These are phyloP conservation scores for Diogma glabrata DNA, from an alignment of 2,888 invertebrate species.

Conservation along the genomic window DNA sequence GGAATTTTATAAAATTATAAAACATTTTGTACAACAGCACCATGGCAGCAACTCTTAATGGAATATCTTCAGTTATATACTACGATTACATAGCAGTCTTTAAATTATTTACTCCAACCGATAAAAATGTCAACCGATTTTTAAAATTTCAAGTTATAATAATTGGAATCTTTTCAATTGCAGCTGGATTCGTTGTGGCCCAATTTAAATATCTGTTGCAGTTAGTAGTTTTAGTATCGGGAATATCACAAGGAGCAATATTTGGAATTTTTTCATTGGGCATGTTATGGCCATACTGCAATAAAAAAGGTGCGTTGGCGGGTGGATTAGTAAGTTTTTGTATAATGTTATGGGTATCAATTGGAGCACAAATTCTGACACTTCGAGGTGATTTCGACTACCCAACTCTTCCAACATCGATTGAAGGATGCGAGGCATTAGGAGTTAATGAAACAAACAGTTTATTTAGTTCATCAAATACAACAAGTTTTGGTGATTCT, in stretches of 20 bases:
- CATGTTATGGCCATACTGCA: too few species aligned
- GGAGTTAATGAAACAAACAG: not conserved
- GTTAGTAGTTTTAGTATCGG: too few species aligned
- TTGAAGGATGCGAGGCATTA: conserved; percentile 9
- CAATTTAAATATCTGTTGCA: conserved; percentile 6
- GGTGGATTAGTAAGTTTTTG: too few species aligned
- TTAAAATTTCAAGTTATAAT: not conserved
- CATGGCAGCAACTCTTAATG: conserved; percentile 4
- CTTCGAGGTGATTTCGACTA: too few species aligned
- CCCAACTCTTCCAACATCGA: conserved; percentile 9
- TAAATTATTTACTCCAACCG: not conserved
- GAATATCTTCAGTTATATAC: conserved; percentile 5
- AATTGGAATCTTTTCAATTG: not conserved
- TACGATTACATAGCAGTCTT: not conserved
- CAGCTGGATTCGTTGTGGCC: not conserved
- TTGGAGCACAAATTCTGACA: too few species aligned
- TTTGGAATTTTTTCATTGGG: too few species aligned
- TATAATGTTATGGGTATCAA: too few species aligned
- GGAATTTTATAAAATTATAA: too few species aligned
- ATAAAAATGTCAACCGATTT: not conserved
- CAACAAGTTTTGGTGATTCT: not conserved
- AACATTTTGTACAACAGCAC: too few species aligned
- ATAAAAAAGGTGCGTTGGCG: too few species aligned
- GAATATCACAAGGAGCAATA: too few species aligned
- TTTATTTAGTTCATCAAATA: not conserved